These are phyloP conservation scores for Caenorhabditis sp. DNA, from an alignment of 2,888 invertebrate species.

Conservation along the genomic window DNA sequence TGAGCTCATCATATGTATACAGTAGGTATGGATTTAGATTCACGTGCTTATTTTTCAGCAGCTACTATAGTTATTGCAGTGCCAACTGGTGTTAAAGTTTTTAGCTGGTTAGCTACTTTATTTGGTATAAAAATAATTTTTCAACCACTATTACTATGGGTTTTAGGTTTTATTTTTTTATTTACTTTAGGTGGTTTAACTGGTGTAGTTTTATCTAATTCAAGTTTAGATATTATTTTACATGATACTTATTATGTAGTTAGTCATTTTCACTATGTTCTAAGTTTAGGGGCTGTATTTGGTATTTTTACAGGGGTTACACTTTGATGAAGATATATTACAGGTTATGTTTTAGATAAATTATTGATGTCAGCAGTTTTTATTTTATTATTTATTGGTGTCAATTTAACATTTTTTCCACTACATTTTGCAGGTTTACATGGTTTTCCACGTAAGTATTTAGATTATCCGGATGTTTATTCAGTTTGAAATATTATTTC, in stretches of 20 bases:
- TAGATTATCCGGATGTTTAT: conserved; percentile 80
- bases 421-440: conserved; percentile 81
- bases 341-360: conserved; percentile 77
- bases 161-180: conserved; percentile 81
- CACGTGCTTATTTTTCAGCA: conserved; percentile 84
- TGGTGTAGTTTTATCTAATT: conserved; percentile 78
- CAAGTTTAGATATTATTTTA: conserved; percentile 81
- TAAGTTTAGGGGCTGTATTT: conserved; percentile 84
- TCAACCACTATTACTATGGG: conserved; percentile 78
- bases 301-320: conserved; percentile 81
- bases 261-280: conserved; percentile 84
- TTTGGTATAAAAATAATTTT: conserved; percentile 78
- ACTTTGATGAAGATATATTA: conserved; percentile 80
- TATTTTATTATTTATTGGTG: conserved; percentile 80
- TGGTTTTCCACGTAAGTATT: conserved; percentile 82
- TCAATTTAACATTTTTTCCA: conserved; percentile 84
- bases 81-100: conserved; percentile 85
- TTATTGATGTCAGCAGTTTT: conserved; percentile 79
- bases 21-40: conserved; percentile 84
- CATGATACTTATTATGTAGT: conserved; percentile 88
- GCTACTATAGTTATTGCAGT: conserved; percentile 87
- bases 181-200: conserved; percentile 80
- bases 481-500: conserved; percentile 79
- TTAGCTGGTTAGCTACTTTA: conserved; percentile 81
- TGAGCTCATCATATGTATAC: conserved; percentile 88